Evolutionary conservation across 1,140 invertebrate species (phyloP).

Genomic region (Mizuhopecten yessoensis): DNA sequence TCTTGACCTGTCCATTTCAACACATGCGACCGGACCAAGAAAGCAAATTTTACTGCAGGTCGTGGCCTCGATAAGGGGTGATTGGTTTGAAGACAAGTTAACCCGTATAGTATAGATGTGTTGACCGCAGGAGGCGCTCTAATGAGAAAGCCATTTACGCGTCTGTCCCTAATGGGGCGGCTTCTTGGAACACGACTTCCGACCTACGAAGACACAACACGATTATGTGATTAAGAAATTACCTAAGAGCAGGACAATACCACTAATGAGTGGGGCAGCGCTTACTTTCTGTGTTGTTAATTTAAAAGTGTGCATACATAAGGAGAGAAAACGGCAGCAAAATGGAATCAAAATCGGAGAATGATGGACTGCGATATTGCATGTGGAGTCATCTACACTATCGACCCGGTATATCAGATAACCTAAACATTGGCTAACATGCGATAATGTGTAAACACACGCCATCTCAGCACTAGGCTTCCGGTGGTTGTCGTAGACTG

Average conservation of each 20-base stretch:
- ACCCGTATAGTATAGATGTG: neutral
- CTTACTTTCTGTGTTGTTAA: neutral
- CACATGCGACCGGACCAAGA: too few relatives aligned
- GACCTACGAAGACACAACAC: neutral
- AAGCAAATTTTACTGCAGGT: too few relatives aligned
- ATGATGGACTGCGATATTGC: neutral
- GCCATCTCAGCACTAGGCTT: neutral
- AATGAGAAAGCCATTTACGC: neutral
- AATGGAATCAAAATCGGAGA: neutral
- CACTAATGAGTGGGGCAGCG: neutral
- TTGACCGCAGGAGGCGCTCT: neutral
- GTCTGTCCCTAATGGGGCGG: neutral
- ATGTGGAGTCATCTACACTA: neutral
- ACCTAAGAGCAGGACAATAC: neutral
- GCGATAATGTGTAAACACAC: neutral
- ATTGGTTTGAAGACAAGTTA: too few relatives aligned
- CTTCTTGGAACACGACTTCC: neutral
- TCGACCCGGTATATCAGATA: neutral
- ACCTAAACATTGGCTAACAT: neutral
- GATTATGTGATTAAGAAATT: conserved; percentile 3
- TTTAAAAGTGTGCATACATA: neutral
- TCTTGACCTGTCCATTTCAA: too few relatives aligned
- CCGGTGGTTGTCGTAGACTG: neutral
- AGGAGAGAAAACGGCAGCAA: neutral
- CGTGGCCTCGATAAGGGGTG: too few relatives aligned